These are phyloP conservation scores for Drosophila fuyamai DNA, from an alignment of 1,140 invertebrate genomes.

Conservation along the genomic window DNA sequence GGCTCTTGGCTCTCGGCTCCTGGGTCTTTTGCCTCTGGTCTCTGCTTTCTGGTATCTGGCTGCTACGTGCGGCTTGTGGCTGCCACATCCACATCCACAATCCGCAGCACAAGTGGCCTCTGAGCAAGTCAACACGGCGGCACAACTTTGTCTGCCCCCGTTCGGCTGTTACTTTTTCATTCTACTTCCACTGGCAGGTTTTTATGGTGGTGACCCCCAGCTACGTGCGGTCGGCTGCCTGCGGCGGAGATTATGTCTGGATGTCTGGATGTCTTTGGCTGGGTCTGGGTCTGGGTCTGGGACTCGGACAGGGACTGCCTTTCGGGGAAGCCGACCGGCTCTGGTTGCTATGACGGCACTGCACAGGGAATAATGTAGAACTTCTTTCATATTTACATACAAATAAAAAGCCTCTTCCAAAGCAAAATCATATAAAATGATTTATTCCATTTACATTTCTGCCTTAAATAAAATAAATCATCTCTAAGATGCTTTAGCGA, in stretches of 20 bases:
- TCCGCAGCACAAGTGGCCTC: constrained; percentile 36
- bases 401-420: too few relatives aligned
- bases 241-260: constrained; percentile 51
- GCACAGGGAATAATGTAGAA: constrained; percentile 1
- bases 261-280: constrained; percentile 17
- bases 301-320: constrained; percentile 6
- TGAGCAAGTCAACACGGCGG: constrained; percentile 43
- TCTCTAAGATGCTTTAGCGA: too few relatives aligned
- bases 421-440: too few relatives aligned
- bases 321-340: constrained; percentile 2
- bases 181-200: constrained; percentile 19
- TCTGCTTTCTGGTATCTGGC: constrained; percentile 17
- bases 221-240: constrained; percentile 45
- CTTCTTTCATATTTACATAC: too few relatives aligned
- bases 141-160: constrained; percentile 28
- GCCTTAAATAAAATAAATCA: too few relatives aligned
- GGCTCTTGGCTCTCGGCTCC: constrained; percentile 18
- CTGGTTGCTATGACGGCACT: constrained; percentile 11
- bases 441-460: too few relatives aligned
- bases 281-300: constrained; percentile 5
- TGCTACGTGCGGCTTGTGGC: constrained; percentile 50
- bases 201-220: constrained; percentile 54
- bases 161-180: constrained; percentile 5
- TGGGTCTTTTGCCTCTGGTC: constrained; percentile 22
- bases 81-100: constrained; percentile 43